A percentile compares a stretch with the other conserved stretches of the same genome.
Conservation (phyloP, 2,888 invertebrate genomes). For the Chaitophorus viminalis region DNA sequence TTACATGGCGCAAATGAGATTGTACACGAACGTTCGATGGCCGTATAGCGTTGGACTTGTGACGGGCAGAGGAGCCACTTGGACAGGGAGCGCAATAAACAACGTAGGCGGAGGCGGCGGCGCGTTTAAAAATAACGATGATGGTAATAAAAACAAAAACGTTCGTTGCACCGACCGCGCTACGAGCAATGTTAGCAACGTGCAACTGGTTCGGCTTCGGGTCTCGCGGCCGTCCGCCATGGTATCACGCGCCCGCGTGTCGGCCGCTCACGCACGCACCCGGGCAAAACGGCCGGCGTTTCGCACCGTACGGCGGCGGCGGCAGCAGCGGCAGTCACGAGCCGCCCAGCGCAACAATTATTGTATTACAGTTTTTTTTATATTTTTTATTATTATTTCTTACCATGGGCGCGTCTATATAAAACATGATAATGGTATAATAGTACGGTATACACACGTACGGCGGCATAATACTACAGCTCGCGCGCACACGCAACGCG, state of each 20-base stretch:
- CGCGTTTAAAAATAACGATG: no score
- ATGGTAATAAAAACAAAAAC: not conserved
- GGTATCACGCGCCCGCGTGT: not conserved
- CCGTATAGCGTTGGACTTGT: no score
- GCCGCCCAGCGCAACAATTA: conserved; percentile 57
- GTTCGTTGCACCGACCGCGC: not conserved
- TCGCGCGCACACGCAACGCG: not conserved
- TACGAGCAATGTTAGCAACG: not conserved
- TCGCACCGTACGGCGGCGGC: not conserved
- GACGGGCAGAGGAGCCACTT: no score
- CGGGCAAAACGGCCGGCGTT: not conserved
- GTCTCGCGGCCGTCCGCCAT: not conserved
- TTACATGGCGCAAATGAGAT: no score
- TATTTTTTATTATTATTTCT: no score
- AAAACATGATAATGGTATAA: conserved; percentile 7
- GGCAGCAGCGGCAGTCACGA: conserved; percentile 32
- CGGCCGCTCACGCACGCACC: conserved; percentile 29
- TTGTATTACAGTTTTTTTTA: conserved; percentile 59
- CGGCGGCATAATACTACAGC: not conserved
- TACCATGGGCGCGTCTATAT: conserved; percentile 25
- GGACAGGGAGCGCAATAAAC: no score
- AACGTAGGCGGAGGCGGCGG: no score
- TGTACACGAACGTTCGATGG: no score
- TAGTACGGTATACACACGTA: conserved; percentile 4
- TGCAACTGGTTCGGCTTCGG: not conserved